These are phyloP conservation scores for Chesias legatella DNA, from an alignment of 2,888 invertebrate genomes.

Conservation along the genomic window DNA sequence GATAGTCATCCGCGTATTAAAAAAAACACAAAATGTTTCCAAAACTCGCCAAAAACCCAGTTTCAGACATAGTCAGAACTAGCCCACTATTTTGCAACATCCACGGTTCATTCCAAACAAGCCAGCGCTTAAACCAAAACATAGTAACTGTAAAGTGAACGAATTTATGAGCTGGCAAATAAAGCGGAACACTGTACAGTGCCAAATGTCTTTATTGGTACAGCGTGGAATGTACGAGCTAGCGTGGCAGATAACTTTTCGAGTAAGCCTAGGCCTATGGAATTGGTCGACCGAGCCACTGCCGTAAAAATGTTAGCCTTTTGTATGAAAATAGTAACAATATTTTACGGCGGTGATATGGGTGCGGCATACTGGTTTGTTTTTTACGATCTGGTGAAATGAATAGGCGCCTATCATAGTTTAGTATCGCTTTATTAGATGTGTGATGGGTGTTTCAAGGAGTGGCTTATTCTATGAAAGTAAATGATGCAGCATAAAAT, in stretches of 20 bases:
- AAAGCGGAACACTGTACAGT: conserved; percentile 33
- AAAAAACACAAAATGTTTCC: too few relatives aligned
- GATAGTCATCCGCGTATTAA: too few relatives aligned
- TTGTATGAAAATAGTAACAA: conserved; percentile 9
- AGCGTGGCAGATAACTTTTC: conserved; percentile 19
- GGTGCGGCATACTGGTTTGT: background rate
- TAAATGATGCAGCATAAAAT: too few relatives aligned
- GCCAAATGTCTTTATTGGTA: conserved; percentile 40
- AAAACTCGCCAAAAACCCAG: background rate
- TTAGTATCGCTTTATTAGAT: too few relatives aligned
- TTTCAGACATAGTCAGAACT: background rate
- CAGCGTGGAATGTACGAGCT: conserved; percentile 12
- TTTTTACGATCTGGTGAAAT: conserved; percentile 4
- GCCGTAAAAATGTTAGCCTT: conserved; percentile 14
- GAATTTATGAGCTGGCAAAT: conserved; percentile 46
- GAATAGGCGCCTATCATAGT: background rate
- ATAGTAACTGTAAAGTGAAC: conserved; percentile 18
- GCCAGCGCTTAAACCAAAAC: conserved; percentile 21
- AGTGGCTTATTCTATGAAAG: too few relatives aligned
- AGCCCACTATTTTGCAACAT: conserved; percentile 12
- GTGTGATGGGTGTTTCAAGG: too few relatives aligned
- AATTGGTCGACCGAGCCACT: conserved; percentile 5
- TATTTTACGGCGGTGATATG: conserved; percentile 5
- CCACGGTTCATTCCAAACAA: conserved; percentile 12
- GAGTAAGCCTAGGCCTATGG: conserved; percentile 17